Conservation (phyloP, 1,140 invertebrate species). For the Dendrolimus punctatus region DNA sequence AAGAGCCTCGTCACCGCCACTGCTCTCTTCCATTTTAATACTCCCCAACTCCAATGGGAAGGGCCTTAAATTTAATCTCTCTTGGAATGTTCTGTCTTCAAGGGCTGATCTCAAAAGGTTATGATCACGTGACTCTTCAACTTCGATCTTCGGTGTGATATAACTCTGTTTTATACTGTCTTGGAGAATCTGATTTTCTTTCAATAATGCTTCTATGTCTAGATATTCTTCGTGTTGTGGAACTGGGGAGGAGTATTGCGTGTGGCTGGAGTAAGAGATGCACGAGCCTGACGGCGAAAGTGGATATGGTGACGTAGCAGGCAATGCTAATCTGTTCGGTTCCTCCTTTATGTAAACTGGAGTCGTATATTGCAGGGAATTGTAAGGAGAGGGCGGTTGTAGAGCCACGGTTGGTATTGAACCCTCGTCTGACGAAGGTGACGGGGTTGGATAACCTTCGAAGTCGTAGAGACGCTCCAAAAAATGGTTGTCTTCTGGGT, state of each 20-base stretch:
- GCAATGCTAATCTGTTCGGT: slow-evolving; percentile 66
- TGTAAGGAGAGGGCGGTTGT: slow-evolving; percentile 65
- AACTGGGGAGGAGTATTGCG: slow-evolving; percentile 71
- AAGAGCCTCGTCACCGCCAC: slow-evolving; percentile 74
- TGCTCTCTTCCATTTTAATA: slow-evolving; percentile 76
- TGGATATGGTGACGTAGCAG: slow-evolving; percentile 74
- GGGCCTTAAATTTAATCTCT: slow-evolving; percentile 84
- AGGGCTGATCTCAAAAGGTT: slow-evolving; percentile 85
- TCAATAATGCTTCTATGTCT: slow-evolving; percentile 67
- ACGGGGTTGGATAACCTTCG: slow-evolving; percentile 63
- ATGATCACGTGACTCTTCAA: slow-evolving; percentile 77
- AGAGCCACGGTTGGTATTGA: slow-evolving; percentile 64
- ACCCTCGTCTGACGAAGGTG: slow-evolving; percentile 68
- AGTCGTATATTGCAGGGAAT: slow-evolving; percentile 42
- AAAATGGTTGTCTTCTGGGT: slow-evolving; percentile 58
- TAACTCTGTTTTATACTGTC: slow-evolving; percentile 55
- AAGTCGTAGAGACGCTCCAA: slow-evolving; percentile 60
- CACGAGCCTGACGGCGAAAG: slow-evolving; percentile 76
- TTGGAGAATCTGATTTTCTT: slow-evolving; percentile 71
- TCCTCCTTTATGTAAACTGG: slow-evolving; percentile 64
- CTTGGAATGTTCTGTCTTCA: slow-evolving; percentile 87
- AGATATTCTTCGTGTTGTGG: slow-evolving; percentile 71
- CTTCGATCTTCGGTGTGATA: slow-evolving; percentile 61
- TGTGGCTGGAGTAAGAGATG: slow-evolving; percentile 59
- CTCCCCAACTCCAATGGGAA: slow-evolving; percentile 71